Conservation (phyloP, 2,888 invertebrate species). For the Ophioninae sp. region DNA sequence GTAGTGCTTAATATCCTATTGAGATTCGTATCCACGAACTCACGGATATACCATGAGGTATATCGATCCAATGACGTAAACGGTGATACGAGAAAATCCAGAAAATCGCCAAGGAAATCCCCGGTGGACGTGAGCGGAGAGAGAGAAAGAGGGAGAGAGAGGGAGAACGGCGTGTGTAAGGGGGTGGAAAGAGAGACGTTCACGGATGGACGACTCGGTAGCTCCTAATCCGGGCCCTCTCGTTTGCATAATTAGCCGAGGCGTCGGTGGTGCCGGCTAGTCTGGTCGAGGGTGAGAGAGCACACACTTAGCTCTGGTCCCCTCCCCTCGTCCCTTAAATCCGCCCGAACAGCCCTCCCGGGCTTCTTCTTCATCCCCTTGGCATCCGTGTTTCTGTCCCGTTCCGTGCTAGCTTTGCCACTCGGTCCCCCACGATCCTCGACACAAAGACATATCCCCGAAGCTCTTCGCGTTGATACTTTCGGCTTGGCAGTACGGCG, state of each 20-base stretch:
- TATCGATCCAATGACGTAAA: not conserved
- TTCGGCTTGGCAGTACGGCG: conserved; percentile 53
- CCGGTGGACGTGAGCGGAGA: conserved; percentile 11
- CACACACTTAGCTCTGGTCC: conserved; percentile 39
- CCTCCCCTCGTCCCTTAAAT: not conserved
- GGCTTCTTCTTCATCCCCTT: conserved; percentile 11
- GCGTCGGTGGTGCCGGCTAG: conserved; percentile 64
- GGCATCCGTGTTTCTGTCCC: conserved; percentile 2
- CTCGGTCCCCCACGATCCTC: conserved; percentile 3
- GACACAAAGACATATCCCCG: conserved; percentile 8
- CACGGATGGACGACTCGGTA: conserved; percentile 72
- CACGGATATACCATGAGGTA: not conserved
- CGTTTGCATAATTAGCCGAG: conserved; percentile 68
- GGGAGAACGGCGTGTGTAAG: conserved; percentile 19
- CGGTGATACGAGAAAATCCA: conserved; percentile 18
- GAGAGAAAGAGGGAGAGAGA: conserved; percentile 22
- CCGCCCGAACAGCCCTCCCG: conserved; percentile 29
- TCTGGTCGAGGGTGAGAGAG: conserved; percentile 64
- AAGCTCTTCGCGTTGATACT: conserved; percentile 27
- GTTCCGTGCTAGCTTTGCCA: conserved; percentile 24
- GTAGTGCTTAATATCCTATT: conserved; percentile 14
- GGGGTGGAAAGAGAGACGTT: conserved; percentile 61
- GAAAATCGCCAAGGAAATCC: not conserved
- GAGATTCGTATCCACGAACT: not conserved
- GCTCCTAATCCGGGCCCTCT: conserved; percentile 70